Percentiles rank a stretch among this genome's conserved stretches.
These are phyloP conservation scores for Luidia sarsii DNA, from an alignment of 53 echinoderm and acorn worm species.

Conservation along the genomic window DNA sequence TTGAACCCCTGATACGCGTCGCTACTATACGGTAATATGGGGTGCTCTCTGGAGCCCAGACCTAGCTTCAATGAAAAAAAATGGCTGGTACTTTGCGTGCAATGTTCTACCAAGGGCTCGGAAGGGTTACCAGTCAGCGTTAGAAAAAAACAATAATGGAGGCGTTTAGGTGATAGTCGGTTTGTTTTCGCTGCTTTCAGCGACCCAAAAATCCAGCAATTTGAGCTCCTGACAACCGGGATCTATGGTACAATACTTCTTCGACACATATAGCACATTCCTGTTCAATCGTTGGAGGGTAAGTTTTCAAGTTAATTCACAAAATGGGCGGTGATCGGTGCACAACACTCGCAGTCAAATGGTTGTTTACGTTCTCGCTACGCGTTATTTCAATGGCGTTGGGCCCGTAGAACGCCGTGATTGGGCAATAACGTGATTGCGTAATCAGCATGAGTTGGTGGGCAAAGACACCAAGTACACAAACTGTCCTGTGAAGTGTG, in stretches of 20 bases:
- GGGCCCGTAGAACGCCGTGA: neutral
- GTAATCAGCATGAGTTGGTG: conserved; percentile 40
- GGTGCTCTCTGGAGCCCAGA: conserved; percentile 1
- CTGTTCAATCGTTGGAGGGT: conserved; percentile 12
- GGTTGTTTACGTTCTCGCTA: conserved; percentile 1
- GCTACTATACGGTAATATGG: too few relatives aligned
- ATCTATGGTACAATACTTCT: conserved; percentile 15
- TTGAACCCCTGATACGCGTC: too few relatives aligned
- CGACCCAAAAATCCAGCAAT: conserved; percentile 31
- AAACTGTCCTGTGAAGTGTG: too few relatives aligned
- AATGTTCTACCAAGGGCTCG: neutral
- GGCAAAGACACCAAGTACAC: too few relatives aligned
- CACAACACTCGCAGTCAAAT: neutral
- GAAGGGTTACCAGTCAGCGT: conserved; percentile 10
- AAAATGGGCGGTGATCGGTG: neutral
- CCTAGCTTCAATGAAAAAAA: neutral
- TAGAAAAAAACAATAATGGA: conserved; percentile 50
- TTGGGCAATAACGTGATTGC: conserved; percentile 45
- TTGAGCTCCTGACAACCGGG: conserved; percentile 36
- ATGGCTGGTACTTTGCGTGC: conserved; percentile 20
- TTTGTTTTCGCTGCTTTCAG: conserved; percentile 51
- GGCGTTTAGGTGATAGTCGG: conserved; percentile 46
- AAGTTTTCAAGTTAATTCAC: neutral
- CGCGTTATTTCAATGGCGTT: conserved; percentile 11
- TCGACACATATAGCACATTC: conserved; percentile 37